These are phyloP conservation scores for Enteromius afrohamiltoni DNA, from an alignment of 2,797 vertebrate species.

Conservation along the genomic window DNA sequence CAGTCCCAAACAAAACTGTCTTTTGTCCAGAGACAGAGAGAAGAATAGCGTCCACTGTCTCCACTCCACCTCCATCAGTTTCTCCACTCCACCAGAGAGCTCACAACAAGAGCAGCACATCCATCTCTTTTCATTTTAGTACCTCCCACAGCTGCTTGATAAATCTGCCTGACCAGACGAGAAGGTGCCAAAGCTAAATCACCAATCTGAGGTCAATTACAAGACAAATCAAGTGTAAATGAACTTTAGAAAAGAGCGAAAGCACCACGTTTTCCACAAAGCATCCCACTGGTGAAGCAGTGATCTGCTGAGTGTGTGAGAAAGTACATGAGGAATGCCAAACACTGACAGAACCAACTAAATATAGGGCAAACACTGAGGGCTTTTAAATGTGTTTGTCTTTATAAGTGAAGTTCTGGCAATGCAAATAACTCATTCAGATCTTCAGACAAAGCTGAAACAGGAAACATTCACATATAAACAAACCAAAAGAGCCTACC, in stretches of 20 bases:
- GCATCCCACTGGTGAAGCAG: background rate
- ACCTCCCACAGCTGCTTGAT: slow-evolving; percentile 3
- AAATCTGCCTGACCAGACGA: slow-evolving; percentile 27
- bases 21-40: slow-evolving; percentile 20
- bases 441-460: slow-evolving; percentile 12
- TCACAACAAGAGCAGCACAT: background rate
- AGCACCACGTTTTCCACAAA: slow-evolving; percentile 28
- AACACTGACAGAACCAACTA: slow-evolving; percentile 26
- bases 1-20: slow-evolving; percentile 32
- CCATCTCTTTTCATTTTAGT: slow-evolving; percentile 28
- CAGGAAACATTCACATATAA: slow-evolving; percentile 23
- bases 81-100: slow-evolving; percentile 14
- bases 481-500: slow-evolving; percentile 7
- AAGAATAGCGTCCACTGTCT: slow-evolving; percentile 31
- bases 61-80: slow-evolving; percentile 24
- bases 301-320: slow-evolving; percentile 20
- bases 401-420: slow-evolving; percentile 14
- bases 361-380: background rate
- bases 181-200: slow-evolving; percentile 41
- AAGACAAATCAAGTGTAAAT: slow-evolving; percentile 19
- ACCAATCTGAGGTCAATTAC: slow-evolving; percentile 29
- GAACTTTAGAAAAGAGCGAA: slow-evolving; percentile 24
- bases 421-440: background rate
- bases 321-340: slow-evolving; percentile 38
- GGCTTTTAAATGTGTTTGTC: slow-evolving; percentile 16